Base-by-base conservation (phyloP, 2,888 invertebrate genomes). In the Sinodicranocentrus sp. region DNA sequence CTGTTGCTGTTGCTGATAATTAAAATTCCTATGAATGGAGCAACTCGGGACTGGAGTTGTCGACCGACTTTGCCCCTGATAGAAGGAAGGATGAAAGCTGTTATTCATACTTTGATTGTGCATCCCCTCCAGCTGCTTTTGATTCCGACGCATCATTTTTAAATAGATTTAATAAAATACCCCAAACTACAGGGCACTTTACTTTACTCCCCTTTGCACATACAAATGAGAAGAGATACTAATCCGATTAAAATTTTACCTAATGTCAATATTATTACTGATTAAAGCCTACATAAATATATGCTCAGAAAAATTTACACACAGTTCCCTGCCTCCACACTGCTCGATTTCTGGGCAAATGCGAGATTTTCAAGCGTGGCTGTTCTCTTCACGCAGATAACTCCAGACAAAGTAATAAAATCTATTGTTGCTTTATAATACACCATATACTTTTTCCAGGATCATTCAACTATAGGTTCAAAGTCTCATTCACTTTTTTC, bases 171-270 rank as follows among this genome's bases (percentile, higher is more conserved):
- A n/a, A n/a, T n/a, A 57, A 57, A 57, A 57, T 6, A 57, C 2
- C 19, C 17, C 33, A 33, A 33, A 17, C 57, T 19, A 21, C 21
- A 19, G n/a, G n/a, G n/a, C n/a, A n/a, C n/a, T 48, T 48, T 17
- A 17, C 17, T 3, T 48, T 57, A 57, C 2, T 19, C 2, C 23
- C 19, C 54, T 57, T 57, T 28, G 33, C 17, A 28, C 19, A 63
- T n/a, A n/a, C 33, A 33, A 1, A 44, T 44, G 70, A 26, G 63
- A 73, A 63, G 25, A 67, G 28, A 70, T 68, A 63, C 23, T 79
- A 79, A 79, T 79, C 79, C 61, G 79, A 79, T 79, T 79, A 79
- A 71, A 79, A 71, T 79, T 79, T 79, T 71, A 71, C 71, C n/a
- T 71, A 71, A 79, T 71, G 71, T 79, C 79, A 79, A 79, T 79